Evolutionary conservation across 2,797 vertebrate species (phyloP).

Genomic region (Rhinella marina): DNA sequence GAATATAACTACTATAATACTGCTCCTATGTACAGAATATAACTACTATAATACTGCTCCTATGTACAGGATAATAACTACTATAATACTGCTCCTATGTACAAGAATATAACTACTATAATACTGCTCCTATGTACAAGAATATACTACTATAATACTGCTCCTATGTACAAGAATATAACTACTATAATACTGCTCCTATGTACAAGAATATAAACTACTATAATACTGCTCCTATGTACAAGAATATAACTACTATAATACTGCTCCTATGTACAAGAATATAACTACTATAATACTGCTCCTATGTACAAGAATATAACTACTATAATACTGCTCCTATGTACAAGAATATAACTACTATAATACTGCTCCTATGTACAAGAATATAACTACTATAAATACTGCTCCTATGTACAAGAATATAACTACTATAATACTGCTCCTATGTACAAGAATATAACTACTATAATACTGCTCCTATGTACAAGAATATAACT

Average conservation of each 20-base stretch:
- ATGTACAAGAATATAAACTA: constrained; percentile 8
- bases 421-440: constrained; percentile 11
- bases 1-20: constrained; percentile 11
- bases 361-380: neutral
- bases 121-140: neutral
- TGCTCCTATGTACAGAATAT: neutral
- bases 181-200: neutral
- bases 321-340: constrained; percentile 2
- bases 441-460: constrained; percentile 2
- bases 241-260: constrained; percentile 17
- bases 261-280: neutral
- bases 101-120: constrained; percentile 12
- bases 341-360: constrained; percentile 9
- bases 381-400: constrained; percentile 20
- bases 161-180: constrained; percentile 11
- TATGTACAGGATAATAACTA: constrained; percentile 5
- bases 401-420: neutral
- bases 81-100: neutral
- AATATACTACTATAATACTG: constrained; percentile 16
- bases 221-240: constrained; percentile 1
- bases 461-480: neutral
- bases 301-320: neutral
- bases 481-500: constrained; percentile 14
- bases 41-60: constrained; percentile 6
- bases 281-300: constrained; percentile 17